These are phyloP conservation scores for Nomada goodeniana DNA, from an alignment of 2,888 invertebrate genomes.

Conservation along the genomic window DNA sequence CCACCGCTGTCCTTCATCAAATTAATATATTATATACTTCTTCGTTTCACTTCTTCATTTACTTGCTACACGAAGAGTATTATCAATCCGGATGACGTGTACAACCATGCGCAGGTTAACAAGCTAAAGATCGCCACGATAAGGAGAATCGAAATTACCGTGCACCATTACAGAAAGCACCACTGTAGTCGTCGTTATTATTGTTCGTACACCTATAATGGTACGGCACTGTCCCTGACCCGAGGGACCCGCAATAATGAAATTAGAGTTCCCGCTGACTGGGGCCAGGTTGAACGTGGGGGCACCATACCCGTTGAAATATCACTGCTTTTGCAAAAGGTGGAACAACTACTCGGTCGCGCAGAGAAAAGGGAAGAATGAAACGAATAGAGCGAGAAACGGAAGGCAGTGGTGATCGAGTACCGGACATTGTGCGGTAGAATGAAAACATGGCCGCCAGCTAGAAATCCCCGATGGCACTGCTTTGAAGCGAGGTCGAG, in stretches of 20 bases:
- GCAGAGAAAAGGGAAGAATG: conserved; percentile 47
- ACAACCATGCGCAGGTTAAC: no score
- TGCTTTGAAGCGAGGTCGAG: conserved; percentile 55
- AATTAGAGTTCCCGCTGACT: conserved; percentile 77
- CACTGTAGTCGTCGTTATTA: conserved; percentile 36
- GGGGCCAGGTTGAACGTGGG: conserved; percentile 69
- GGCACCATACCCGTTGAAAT: conserved; percentile 74
- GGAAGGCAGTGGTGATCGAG: conserved; percentile 77
- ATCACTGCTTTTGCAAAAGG: conserved; percentile 78
- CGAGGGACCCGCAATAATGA: conserved; percentile 74
- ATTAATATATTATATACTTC: no score
- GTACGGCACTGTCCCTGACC: conserved; percentile 69
- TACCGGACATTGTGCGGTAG: conserved; percentile 79
- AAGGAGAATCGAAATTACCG: neutral
- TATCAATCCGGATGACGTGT: no score
- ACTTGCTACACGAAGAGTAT: no score
- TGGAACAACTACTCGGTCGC: conserved; percentile 70
- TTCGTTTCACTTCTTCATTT: no score
- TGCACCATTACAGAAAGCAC: conserved; percentile 19
- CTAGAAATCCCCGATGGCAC: conserved; percentile 71
- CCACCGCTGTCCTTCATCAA: no score
- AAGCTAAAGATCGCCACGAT: neutral
- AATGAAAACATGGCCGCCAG: conserved; percentile 83
- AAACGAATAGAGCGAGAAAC: conserved; percentile 56
- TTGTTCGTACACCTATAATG: conserved; percentile 29